phyloP scores from a whole-genome alignment of 2,113 vertebrate species.

The Marcusenius ussheri region DNA sequence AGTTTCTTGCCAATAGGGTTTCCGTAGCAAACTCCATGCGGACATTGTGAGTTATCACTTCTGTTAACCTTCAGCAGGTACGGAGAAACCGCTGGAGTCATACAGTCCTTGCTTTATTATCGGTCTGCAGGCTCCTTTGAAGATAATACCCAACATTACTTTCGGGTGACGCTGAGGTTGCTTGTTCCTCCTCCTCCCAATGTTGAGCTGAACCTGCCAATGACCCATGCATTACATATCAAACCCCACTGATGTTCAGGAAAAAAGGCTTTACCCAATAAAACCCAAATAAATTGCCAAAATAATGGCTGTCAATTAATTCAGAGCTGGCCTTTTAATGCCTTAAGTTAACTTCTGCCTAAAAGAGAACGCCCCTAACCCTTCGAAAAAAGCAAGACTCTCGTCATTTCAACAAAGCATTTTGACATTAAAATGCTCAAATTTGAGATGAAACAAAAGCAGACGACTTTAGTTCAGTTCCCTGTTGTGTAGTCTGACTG shows the following conservation, averaged over 20 bases:
- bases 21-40: not conserved
- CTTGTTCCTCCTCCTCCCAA: slow-evolving; percentile 1
- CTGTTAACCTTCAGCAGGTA: slow-evolving; percentile 10
- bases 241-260: not conserved
- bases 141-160: slow-evolving; percentile 11
- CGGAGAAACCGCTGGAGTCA: not conserved
- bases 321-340: not conserved
- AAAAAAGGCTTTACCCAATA: not conserved
- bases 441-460: not conserved
- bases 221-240: not conserved
- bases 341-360: not conserved
- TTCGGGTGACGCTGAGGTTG: not conserved
- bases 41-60: slow-evolving; percentile 5
- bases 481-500: not conserved
- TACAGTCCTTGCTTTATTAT: not conserved
- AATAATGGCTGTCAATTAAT: not conserved
- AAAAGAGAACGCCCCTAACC: not conserved
- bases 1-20: not conserved
- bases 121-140: not conserved
- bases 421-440: not conserved
- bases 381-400: not conserved
- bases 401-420: not conserved
- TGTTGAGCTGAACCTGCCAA: slow-evolving; percentile 10
- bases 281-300: not conserved
- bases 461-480: not conserved